phyloP scores from a whole-genome alignment of 2,113 vertebrate species.

The Gila orcuttii region DNA sequence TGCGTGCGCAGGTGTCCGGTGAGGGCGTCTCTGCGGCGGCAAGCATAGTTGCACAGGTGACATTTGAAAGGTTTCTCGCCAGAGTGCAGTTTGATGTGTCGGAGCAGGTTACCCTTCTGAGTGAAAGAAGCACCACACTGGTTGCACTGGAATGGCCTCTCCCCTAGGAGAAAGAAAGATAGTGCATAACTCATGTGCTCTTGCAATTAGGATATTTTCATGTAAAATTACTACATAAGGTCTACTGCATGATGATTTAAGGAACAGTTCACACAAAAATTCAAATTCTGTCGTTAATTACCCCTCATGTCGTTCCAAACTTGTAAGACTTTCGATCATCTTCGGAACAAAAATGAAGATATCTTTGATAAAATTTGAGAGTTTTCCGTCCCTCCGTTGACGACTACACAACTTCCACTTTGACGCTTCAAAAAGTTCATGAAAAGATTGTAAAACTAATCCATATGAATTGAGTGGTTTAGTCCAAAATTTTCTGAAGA shows the following conservation, averaged over 20 bases:
- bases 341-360: too few species aligned
- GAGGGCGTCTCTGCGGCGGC: conserved; percentile 94
- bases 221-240: neutral
- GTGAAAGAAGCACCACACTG: conserved; percentile 98
- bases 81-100: conserved; percentile 98
- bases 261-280: neutral
- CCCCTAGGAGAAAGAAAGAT: conserved; percentile 77
- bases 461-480: too few species aligned
- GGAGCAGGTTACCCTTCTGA: conserved; percentile 97
- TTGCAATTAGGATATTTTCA: neutral
- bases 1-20: conserved; percentile 96
- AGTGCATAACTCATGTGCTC: conserved; percentile 33
- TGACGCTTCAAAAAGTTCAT: too few species aligned
- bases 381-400: too few species aligned
- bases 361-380: too few species aligned
- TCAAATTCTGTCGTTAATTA: too few species aligned
- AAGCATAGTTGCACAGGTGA: conserved; percentile 98
- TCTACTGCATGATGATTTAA: neutral
- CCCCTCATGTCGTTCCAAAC: too few species aligned
- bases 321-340: too few species aligned
- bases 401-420: too few species aligned
- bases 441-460: too few species aligned
- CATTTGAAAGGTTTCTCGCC: conserved; percentile 99
- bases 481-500: too few species aligned
- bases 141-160: conserved; percentile 97